These are phyloP conservation scores for Sitodiplosis mosellana DNA, from an alignment of 1,140 invertebrate species.

Conservation along the genomic window DNA sequence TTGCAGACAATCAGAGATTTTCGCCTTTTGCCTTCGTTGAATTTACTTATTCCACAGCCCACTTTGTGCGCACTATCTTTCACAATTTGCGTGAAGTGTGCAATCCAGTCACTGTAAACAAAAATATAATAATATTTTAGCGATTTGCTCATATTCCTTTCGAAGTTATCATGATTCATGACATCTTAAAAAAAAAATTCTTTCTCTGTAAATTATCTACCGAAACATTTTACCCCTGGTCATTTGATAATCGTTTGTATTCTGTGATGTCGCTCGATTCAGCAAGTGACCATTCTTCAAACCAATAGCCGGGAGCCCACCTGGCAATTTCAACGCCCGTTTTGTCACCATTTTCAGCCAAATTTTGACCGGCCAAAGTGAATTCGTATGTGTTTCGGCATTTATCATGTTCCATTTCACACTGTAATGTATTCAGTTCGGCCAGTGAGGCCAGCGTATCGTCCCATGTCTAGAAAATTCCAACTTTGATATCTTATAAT, in stretches of 20 bases:
- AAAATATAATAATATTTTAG: neutral
- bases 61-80: neutral
- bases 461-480: too few species aligned
- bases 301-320: neutral
- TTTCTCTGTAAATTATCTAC: too few species aligned
- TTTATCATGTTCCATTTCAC: slow-evolving; percentile 1
- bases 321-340: neutral
- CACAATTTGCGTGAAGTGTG: slow-evolving; percentile 1
- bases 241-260: too few species aligned
- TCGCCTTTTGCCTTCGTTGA: neutral
- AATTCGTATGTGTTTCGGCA: neutral
- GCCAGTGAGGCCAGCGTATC: too few species aligned
- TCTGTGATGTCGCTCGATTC: neutral
- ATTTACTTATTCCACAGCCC: neutral
- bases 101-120: neutral
- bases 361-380: neutral
- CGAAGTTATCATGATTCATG: too few species aligned
- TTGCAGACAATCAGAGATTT: too few species aligned
- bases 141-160: too few species aligned
- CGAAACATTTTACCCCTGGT: too few species aligned
- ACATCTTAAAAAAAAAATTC: too few species aligned
- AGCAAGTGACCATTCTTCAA: neutral
- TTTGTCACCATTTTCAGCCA: neutral
- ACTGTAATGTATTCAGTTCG: neutral
- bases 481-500: too few species aligned